A percentile compares a stretch with the other conserved stretches of the same genome.
Evolutionary conservation across 2,888 invertebrate species (phyloP).

Genomic region (Scaptomyza polygonia): DNA sequence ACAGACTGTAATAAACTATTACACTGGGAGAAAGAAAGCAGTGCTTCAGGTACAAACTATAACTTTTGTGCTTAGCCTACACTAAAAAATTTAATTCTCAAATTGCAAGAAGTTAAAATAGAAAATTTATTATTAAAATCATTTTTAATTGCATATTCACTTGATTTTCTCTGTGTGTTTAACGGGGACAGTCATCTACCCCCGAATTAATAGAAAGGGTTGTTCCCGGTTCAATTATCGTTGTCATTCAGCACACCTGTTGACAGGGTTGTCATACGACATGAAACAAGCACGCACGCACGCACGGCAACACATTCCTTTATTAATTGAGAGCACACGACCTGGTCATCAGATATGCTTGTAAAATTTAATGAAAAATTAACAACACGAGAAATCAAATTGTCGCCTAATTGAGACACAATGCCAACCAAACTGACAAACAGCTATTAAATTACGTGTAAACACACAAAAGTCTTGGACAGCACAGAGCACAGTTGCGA

Average conservation of each 20-base stretch:
- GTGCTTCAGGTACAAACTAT: not conserved
- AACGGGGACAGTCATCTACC: slow-evolving; percentile 6
- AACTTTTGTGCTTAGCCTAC: too few species aligned
- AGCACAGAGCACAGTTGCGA: not conserved
- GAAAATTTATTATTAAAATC: too few species aligned
- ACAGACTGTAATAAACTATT: not conserved
- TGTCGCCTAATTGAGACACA: slow-evolving; percentile 80
- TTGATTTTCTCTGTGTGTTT: not conserved
- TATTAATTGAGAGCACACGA: slow-evolving; percentile 78
- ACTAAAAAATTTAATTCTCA: too few species aligned
- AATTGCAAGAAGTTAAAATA: too few species aligned
- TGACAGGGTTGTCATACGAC: slow-evolving; percentile 46
- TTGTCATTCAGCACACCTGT: slow-evolving; percentile 58
- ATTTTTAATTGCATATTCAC: too few species aligned
- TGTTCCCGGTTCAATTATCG: slow-evolving; percentile 32
- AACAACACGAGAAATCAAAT: slow-evolving; percentile 78
- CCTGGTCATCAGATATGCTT: slow-evolving; percentile 50
- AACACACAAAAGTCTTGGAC: slow-evolving; percentile 53
- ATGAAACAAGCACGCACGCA: slow-evolving; percentile 7
- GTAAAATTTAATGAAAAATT: slow-evolving; percentile 75
- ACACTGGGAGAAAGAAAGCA: not conserved
- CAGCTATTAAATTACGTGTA: slow-evolving; percentile 72
- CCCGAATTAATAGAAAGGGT: slow-evolving; percentile 37
- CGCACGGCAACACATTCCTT: slow-evolving; percentile 50
- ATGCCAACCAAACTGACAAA: slow-evolving; percentile 41